Conservation (phyloP, 1,140 invertebrate species). For the Harpegnathos saltator region DNA sequence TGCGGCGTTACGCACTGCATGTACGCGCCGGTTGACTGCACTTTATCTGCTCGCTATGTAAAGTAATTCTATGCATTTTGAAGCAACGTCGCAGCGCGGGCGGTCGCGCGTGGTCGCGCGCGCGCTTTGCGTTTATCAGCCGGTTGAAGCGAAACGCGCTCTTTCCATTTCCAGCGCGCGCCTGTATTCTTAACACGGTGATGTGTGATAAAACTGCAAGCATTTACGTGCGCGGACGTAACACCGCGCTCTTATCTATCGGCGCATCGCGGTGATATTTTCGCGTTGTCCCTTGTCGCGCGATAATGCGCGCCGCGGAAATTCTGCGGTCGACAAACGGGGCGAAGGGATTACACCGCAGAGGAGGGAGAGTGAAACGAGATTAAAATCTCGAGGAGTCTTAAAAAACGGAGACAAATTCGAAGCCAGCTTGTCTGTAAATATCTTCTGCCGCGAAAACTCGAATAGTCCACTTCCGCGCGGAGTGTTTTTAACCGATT, state of each 20-base stretch:
- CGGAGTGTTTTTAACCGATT: no score
- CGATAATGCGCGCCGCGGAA: slow-evolving; percentile 5
- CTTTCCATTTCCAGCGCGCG: slow-evolving; percentile 47
- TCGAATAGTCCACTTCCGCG: no score
- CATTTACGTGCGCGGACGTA: slow-evolving; percentile 33
- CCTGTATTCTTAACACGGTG: slow-evolving; percentile 50
- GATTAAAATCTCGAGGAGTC: slow-evolving; percentile 17
- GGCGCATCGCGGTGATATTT: slow-evolving; percentile 24
- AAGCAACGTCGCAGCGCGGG: slow-evolving; percentile 37
- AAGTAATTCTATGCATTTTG: slow-evolving; percentile 74
- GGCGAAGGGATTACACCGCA: neutral
- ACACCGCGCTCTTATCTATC: slow-evolving; percentile 34
- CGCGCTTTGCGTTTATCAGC: slow-evolving; percentile 68
- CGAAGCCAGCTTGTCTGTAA: no score
- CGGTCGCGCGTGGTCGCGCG: no score
- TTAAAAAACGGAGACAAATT: neutral
- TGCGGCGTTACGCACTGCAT: slow-evolving; percentile 14
- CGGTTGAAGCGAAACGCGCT: slow-evolving; percentile 33
- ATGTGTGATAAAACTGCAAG: slow-evolving; percentile 41
- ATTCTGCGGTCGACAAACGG: neutral
- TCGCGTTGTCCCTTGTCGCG: neutral
- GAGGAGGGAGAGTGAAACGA: neutral
- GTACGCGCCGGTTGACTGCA: slow-evolving; percentile 38
- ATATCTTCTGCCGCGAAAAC: no score
- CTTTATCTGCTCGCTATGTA: slow-evolving; percentile 69